phyloP scores from a whole-genome alignment of 2,888 invertebrate genomes.

The Ecliptopera silaceata region DNA sequence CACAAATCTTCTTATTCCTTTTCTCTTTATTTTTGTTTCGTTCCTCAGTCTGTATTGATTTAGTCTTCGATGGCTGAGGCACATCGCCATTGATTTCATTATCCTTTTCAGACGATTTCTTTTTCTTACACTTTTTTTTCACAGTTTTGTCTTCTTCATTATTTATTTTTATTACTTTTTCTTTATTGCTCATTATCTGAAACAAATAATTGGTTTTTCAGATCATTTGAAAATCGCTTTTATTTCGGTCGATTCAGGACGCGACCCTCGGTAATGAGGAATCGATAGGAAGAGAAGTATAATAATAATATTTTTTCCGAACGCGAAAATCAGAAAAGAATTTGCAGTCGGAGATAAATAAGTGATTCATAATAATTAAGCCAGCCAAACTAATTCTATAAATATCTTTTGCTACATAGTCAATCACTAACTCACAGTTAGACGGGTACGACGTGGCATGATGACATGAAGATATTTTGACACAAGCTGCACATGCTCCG shows the following conservation, averaged over 20 bases:
- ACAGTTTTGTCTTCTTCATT: neutral
- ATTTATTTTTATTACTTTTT: neutral
- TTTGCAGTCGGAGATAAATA: neutral
- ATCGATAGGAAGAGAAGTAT: too few relatives aligned
- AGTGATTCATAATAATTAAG: neutral
- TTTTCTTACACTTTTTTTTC: conserved; percentile 3
- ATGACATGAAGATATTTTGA: neutral
- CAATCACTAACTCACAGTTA: neutral
- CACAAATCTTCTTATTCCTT: neutral
- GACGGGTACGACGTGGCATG: neutral
- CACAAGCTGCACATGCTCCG: neutral
- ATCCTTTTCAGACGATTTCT: neutral
- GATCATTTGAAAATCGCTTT: too few relatives aligned
- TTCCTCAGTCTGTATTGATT: neutral
- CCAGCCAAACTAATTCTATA: neutral
- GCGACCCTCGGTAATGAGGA: too few relatives aligned
- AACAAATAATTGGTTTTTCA: too few relatives aligned
- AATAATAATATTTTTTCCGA: too few relatives aligned
- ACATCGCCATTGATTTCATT: neutral
- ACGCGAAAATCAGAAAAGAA: too few relatives aligned
- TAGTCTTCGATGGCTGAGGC: neutral
- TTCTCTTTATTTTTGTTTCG: neutral
- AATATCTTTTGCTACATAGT: neutral
- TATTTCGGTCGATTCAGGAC: too few relatives aligned
- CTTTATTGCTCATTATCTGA: conserved; percentile 18